Evolutionary conservation across 1,140 invertebrate species (phyloP).

Genomic region (Drosophila ogumai): DNA sequence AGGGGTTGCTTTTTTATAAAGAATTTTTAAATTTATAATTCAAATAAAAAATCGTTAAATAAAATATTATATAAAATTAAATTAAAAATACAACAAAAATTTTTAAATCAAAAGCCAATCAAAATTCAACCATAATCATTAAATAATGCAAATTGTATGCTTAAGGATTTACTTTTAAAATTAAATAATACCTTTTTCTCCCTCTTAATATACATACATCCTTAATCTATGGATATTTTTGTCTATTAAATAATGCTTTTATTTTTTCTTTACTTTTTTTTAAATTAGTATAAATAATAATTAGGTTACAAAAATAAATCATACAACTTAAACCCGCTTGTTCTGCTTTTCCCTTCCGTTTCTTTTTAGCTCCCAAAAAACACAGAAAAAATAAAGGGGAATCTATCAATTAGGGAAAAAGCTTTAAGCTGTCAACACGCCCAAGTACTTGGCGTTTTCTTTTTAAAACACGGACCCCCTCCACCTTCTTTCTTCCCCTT

Average conservation of each 20-base stretch:
- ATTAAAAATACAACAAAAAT: too few relatives aligned
- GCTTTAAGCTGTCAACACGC: constrained; percentile 68
- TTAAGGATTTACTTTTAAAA: too few relatives aligned
- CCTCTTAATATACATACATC: too few relatives aligned
- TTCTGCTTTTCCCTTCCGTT: not conserved
- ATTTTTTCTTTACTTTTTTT: not conserved
- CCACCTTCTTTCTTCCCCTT: not conserved
- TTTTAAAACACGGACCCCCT: not conserved
- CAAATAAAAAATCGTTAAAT: not conserved
- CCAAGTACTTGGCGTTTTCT: constrained; percentile 36
- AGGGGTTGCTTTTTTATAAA: not conserved
- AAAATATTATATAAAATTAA: too few relatives aligned
- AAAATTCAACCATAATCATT: too few relatives aligned
- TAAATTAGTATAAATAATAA: not conserved
- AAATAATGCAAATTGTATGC: too few relatives aligned
- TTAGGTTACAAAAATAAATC: not conserved
- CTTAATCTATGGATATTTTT: too few relatives aligned
- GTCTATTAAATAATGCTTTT: too few relatives aligned
- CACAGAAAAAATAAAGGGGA: constrained; percentile 24
- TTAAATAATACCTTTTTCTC: too few relatives aligned
- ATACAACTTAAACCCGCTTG: not conserved
- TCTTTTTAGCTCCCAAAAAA: not conserved
- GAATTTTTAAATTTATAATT: not conserved
- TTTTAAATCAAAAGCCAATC: too few relatives aligned
- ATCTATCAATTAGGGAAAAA: constrained; percentile 66